Conservation (phyloP, 2,888 invertebrate genomes). For the Aphodius granarius region DNA sequence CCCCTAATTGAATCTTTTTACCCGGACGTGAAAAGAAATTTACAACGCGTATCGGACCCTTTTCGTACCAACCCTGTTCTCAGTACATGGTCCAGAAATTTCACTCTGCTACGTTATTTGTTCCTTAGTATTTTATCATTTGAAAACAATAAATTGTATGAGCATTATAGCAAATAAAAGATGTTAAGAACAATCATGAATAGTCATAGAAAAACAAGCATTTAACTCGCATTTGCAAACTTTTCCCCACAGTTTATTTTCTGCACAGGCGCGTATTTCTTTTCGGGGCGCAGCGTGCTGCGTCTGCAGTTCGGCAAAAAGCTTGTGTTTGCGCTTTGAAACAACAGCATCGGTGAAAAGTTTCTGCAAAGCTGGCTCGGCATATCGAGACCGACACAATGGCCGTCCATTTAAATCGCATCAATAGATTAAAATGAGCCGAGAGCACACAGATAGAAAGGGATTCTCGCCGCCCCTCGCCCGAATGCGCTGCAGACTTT, state of each 20-base stretch:
- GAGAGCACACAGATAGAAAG: neutral
- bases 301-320: neutral
- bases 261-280: neutral
- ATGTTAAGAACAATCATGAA: too few relatives aligned
- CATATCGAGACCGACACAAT: neutral
- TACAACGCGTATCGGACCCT: too few relatives aligned
- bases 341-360: neutral
- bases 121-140: too few relatives aligned
- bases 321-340: neutral
- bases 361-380: neutral
- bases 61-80: too few relatives aligned
- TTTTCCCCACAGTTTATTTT: neutral
- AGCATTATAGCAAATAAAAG: too few relatives aligned
- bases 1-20: neutral
- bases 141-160: too few relatives aligned
- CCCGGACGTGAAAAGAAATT: neutral
- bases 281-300: neutral
- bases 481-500: neutral
- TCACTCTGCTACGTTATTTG: too few relatives aligned
- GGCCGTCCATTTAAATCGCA: neutral
- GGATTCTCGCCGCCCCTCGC: neutral
- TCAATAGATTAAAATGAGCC: neutral
- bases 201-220: too few relatives aligned
- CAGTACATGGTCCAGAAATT: too few relatives aligned
- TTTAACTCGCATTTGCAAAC: neutral